A percentile compares a stretch with the other conserved stretches of the same genome.
Conservation (phyloP, 2,888 invertebrate genomes). For the Salpingus planirostris region DNA sequence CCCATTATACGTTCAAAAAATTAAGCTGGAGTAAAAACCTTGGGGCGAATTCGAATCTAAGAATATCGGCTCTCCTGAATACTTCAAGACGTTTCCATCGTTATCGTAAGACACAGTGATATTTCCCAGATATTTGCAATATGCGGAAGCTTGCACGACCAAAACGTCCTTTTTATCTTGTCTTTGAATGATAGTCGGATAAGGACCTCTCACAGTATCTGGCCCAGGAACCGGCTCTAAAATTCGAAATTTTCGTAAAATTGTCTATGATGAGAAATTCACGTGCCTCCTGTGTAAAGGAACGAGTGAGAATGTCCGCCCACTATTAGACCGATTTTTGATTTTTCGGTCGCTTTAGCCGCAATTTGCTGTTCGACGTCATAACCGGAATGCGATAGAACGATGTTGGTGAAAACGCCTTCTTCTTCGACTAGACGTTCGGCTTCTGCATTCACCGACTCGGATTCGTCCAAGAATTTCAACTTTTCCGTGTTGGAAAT, state of each 20-base stretch:
- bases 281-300: constrained; percentile 51
- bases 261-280: too few species aligned
- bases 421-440: constrained; percentile 48
- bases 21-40: too few species aligned
- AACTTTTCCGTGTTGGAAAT: constrained; percentile 58
- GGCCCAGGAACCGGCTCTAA: constrained; percentile 39
- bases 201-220: constrained; percentile 49
- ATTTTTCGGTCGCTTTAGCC: constrained; percentile 45
- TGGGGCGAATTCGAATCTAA: constrained; percentile 44
- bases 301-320: constrained; percentile 80
- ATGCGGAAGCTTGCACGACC: constrained; percentile 66
- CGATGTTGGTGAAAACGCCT: constrained; percentile 69
- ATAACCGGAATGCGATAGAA: constrained; percentile 73
- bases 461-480: constrained; percentile 59
- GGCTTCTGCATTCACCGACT: constrained; percentile 59
- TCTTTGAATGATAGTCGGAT: constrained; percentile 60
- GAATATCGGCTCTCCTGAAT: constrained; percentile 62
- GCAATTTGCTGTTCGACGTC: constrained; percentile 62
- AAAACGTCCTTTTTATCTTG: constrained; percentile 48
- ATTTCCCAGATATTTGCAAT: constrained; percentile 68
- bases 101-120: constrained; percentile 62
- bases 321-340: constrained; percentile 68
- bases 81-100: constrained; percentile 53
- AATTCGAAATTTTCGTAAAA: constrained; percentile 4
- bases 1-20: too few species aligned